Percentiles rank a stretch among this genome's conserved stretches.
Conservation (phyloP, 1,140 invertebrate genomes). For the Triops cancriformis region DNA sequence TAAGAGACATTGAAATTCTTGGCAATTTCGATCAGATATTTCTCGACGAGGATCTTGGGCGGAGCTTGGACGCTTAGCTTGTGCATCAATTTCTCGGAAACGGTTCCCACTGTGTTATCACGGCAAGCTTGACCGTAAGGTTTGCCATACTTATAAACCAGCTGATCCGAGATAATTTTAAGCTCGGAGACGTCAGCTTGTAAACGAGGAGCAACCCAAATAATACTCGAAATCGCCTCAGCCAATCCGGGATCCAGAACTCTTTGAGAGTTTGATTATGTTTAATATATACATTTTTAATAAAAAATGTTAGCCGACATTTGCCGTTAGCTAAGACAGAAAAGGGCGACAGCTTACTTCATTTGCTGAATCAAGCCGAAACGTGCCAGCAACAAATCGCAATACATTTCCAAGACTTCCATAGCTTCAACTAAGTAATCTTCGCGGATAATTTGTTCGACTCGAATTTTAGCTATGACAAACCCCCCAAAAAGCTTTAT, state of each 20-base stretch:
- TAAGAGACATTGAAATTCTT: constrained; percentile 89
- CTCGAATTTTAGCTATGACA: constrained; percentile 76
- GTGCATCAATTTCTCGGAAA: constrained; percentile 91
- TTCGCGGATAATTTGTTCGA: constrained; percentile 97
- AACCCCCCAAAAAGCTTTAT: constrained; percentile 17
- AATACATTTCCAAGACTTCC: constrained; percentile 99
- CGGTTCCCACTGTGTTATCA: constrained; percentile 64
- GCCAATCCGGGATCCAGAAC: constrained; percentile 88
- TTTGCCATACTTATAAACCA: constrained; percentile 89
- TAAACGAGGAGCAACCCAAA: constrained; percentile 88
- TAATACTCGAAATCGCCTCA: constrained; percentile 89
- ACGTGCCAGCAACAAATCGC: constrained; percentile 90
- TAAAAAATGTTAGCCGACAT: constrained; percentile 17
- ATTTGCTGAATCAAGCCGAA: constrained; percentile 96
- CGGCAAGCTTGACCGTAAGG: constrained; percentile 79
- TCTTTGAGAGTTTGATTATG: constrained; percentile 39
- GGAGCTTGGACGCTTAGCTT: constrained; percentile 94
- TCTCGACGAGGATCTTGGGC: constrained; percentile 90
- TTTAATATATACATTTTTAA: constrained; percentile 18
- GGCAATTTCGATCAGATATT: constrained; percentile 92
- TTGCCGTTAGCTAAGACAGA: not conserved
- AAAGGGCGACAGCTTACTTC: constrained; percentile 55
- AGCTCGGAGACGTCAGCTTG: constrained; percentile 76
- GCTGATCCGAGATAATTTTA: constrained; percentile 83
- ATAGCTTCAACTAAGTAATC: constrained; percentile 99